A percentile compares a stretch with the other conserved stretches of the same genome.
Conservation (phyloP, 1,140 invertebrate species). For the Drosophila bifasciata region DNA sequence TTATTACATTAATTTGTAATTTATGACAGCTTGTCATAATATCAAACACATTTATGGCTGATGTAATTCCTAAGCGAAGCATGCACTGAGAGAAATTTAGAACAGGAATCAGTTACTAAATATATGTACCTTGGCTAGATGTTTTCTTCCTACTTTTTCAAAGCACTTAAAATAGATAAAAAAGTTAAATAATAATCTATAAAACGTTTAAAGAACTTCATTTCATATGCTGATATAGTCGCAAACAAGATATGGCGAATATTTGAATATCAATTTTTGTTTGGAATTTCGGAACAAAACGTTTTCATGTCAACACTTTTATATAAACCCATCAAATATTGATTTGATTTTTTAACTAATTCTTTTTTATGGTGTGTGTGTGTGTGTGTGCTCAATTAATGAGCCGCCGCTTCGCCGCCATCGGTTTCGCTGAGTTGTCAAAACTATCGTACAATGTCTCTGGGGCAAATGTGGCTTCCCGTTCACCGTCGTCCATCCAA, state of each 20-base stretch:
- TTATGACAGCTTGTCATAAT: conserved; percentile 83
- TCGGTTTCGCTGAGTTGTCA: conserved; percentile 64
- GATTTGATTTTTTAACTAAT: conserved; percentile 33
- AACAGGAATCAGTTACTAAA: too few species aligned
- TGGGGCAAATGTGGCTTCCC: conserved; percentile 71
- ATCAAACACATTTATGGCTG: conserved; percentile 43
- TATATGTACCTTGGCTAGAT: too few species aligned
- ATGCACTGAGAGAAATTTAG: conserved; percentile 6
- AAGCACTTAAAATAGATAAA: too few species aligned
- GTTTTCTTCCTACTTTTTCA: neutral
- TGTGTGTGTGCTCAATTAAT: conserved; percentile 59
- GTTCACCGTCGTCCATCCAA: conserved; percentile 39
- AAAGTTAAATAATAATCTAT: too few species aligned
- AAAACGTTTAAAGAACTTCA: too few species aligned
- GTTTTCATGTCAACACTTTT: conserved; percentile 1
- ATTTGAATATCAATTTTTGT: too few species aligned
- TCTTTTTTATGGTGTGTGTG: conserved; percentile 14
- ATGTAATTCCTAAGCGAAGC: neutral
- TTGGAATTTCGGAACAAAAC: too few species aligned
- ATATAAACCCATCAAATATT: conserved; percentile 21
- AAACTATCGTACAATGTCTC: conserved; percentile 69
- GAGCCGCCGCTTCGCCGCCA: conserved; percentile 29
- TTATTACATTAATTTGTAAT: conserved; percentile 82
- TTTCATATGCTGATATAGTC: too few species aligned
- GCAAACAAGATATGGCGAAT: too few species aligned